phyloP scores from a whole-genome alignment of 2,113 vertebrate species.

The Elanus axillaris region DNA sequence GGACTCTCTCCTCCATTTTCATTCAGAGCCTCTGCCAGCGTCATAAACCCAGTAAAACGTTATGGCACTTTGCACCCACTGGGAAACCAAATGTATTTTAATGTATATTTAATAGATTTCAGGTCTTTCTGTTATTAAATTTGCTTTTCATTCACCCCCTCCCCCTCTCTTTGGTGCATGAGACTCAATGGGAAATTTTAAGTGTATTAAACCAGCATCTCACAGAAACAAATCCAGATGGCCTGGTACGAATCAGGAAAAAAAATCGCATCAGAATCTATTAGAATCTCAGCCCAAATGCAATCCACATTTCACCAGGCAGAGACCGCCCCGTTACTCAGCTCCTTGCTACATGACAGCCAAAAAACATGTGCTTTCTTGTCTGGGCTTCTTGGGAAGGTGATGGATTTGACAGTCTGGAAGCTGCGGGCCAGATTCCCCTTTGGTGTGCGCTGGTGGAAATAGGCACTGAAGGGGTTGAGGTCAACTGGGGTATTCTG shows the following conservation, averaged over 20 bases:
- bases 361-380: conserved; percentile 48
- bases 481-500: background rate
- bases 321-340: conserved; percentile 31
- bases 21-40: conserved; percentile 59
- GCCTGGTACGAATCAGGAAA: conserved; percentile 57
- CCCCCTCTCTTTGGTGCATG: conserved; percentile 38
- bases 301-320: conserved; percentile 39
- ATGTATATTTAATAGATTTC: conserved; percentile 69
- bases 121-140: conserved; percentile 68
- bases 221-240: conserved; percentile 67
- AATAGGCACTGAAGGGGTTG: background rate
- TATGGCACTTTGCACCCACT: conserved; percentile 66
- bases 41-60: conserved; percentile 66
- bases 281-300: conserved; percentile 60
- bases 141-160: conserved; percentile 42
- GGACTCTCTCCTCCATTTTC: conserved; percentile 62
- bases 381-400: background rate
- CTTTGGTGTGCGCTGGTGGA: background rate
- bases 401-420: conserved; percentile 16
- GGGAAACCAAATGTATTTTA: conserved; percentile 69
- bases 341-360: conserved; percentile 10
- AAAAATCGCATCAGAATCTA: conserved; percentile 57
- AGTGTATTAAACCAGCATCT: conserved; percentile 64
- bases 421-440: background rate
- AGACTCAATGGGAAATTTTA: conserved; percentile 64